These are phyloP conservation scores for Nineta flava DNA, from an alignment of 2,888 invertebrate genomes.

Conservation along the genomic window DNA sequence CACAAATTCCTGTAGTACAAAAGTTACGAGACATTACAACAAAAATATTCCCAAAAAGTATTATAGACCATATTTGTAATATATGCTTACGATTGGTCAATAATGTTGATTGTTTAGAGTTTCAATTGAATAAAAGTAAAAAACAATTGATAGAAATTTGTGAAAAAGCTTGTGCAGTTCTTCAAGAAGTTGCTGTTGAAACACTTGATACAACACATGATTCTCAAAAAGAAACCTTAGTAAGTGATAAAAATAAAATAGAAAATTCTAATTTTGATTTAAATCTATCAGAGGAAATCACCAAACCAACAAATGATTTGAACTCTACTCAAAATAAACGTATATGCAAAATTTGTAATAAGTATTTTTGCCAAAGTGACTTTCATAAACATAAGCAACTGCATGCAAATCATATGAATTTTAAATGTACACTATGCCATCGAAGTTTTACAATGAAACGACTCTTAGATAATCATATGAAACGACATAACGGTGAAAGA, in stretches of 20 bases:
- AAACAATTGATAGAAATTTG: slow-evolving; percentile 21
- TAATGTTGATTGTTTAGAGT: slow-evolving; percentile 26
- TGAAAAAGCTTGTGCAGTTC: slow-evolving; percentile 14
- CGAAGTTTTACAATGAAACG: slow-evolving; percentile 19
- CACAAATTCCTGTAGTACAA: slow-evolving; percentile 22
- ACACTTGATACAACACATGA: background rate
- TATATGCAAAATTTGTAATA: slow-evolving; percentile 6
- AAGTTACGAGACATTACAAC: slow-evolving; percentile 21
- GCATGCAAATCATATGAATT: slow-evolving; percentile 9
- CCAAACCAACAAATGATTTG: background rate
- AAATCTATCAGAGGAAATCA: background rate
- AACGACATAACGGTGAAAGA: slow-evolving; percentile 17
- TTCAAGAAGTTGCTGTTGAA: background rate
- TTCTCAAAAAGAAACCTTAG: background rate
- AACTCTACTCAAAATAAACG: slow-evolving; percentile 1
- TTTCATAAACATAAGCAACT: slow-evolving; percentile 5
- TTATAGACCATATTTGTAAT: slow-evolving; percentile 21
- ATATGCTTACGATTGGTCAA: slow-evolving; percentile 26
- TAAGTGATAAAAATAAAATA: background rate
- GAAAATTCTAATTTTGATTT: background rate
- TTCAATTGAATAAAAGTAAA: slow-evolving; percentile 21
- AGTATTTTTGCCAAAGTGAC: slow-evolving; percentile 5
- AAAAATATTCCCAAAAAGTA: slow-evolving; percentile 9
- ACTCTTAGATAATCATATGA: slow-evolving; percentile 19
- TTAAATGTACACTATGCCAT: slow-evolving; percentile 22